These are phyloP conservation scores for Drosophila buzzatii DNA, from an alignment of 2,888 invertebrate genomes.

Conservation along the genomic window DNA sequence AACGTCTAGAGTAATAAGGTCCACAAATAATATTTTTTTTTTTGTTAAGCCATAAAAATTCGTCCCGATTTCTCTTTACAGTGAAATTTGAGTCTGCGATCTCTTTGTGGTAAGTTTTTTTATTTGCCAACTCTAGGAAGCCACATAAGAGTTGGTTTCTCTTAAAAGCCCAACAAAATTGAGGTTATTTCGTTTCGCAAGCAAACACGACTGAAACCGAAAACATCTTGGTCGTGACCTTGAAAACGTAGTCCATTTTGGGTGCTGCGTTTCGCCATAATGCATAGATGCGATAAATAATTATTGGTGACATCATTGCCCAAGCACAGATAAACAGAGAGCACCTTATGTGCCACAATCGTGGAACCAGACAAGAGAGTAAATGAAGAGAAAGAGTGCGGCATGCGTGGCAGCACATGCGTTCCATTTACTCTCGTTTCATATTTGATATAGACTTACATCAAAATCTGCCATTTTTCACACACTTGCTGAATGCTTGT, in stretches of 20 bases:
- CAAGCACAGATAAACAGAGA: constrained; percentile 49
- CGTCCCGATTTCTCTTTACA: not conserved
- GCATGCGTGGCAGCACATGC: constrained; percentile 14
- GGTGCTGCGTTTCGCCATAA: constrained; percentile 14
- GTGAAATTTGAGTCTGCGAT: constrained; percentile 1
- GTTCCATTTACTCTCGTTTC: constrained; percentile 1
- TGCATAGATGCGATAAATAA: constrained; percentile 17
- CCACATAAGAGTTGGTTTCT: constrained; percentile 15
- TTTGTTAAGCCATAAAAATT: not conserved
- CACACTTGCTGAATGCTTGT: constrained; percentile 28
- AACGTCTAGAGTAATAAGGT: not conserved
- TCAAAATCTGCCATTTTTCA: constrained; percentile 69
- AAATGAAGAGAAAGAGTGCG: constrained; percentile 5
- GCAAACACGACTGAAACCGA: constrained; percentile 5
- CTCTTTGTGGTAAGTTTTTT: constrained; percentile 16
- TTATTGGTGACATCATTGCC: constrained; percentile 58
- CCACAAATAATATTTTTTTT: not conserved
- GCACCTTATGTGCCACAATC: constrained; percentile 4
- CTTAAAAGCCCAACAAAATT: constrained; percentile 19
- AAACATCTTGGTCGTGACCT: constrained; percentile 41
- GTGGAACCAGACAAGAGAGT: not conserved
- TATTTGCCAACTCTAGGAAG: constrained; percentile 21
- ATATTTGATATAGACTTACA: constrained; percentile 58
- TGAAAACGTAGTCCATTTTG: constrained; percentile 28
- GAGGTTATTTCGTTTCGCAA: constrained; percentile 28